A percentile compares a stretch with the other conserved stretches of the same genome.
Evolutionary conservation across 2,113 vertebrate genomes (phyloP).

Genomic region (Aspidoscelis tigris): DNA sequence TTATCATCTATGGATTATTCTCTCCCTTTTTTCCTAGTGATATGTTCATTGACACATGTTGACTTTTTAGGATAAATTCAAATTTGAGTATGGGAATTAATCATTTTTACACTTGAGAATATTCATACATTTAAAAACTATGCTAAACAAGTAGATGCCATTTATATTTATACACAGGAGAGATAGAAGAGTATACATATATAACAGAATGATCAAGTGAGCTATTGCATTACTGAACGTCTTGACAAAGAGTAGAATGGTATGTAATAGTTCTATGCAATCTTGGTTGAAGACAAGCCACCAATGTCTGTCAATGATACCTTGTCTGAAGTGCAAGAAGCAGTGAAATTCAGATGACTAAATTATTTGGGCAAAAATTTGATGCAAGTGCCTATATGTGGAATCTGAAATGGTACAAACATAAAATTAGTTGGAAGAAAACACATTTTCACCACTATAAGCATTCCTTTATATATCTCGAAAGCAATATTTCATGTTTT

Average conservation of each 20-base stretch:
- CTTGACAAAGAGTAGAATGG: not conserved
- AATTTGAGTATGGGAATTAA: not conserved
- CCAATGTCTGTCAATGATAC: constrained; percentile 20
- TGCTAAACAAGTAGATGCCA: not conserved
- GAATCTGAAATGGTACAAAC: constrained; percentile 25
- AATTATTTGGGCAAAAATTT: constrained; percentile 31
- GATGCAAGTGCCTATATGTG: not conserved
- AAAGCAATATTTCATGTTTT: not conserved
- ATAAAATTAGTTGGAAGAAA: constrained; percentile 30
- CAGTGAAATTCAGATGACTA: constrained; percentile 1
- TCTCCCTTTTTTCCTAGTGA: not conserved
- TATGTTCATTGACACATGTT: not conserved
- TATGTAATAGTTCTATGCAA: not conserved
- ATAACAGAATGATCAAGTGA: no score
- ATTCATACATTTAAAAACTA: not conserved
- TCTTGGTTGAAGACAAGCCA: not conserved
- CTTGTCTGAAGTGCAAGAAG: constrained; percentile 37
- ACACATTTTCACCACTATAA: constrained; percentile 29
- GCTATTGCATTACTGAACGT: no score
- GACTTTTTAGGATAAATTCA: not conserved
- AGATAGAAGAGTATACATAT: no score
- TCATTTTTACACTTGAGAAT: not conserved
- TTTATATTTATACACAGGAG: not conserved
- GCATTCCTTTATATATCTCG: not conserved
- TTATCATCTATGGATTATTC: no score